phyloP scores from a whole-genome alignment of 2,113 vertebrate genomes.

The Vulpes vulpes region DNA sequence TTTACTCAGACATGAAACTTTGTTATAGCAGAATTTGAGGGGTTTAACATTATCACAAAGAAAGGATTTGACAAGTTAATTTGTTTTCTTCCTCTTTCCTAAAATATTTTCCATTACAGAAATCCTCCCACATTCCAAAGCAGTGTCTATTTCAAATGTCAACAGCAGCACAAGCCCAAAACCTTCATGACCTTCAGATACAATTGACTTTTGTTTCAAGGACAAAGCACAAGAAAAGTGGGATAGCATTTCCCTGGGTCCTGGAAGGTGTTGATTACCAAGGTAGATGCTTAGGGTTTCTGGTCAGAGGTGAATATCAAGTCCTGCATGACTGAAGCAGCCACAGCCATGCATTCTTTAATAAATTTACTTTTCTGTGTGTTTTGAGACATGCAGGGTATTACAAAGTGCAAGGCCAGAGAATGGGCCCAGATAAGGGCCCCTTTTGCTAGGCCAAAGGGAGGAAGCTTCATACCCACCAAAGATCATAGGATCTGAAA shows the following conservation, averaged over 20 bases:
- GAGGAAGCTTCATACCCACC: not conserved
- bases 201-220: conserved; percentile 69
- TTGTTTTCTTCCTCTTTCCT: conserved; percentile 20
- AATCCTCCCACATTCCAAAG: not conserved
- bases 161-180: conserved; percentile 8
- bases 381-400: not conserved
- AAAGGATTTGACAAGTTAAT: conserved; percentile 26
- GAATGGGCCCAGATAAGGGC: not conserved
- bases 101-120: conserved; percentile 17
- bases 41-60: conserved; percentile 12
- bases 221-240: conserved; percentile 14
- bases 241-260: conserved; percentile 5
- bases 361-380: not conserved
- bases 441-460: not conserved
- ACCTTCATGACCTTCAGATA: conserved; percentile 40
- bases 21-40: not conserved
- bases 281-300: conserved; percentile 38
- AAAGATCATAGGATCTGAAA: not conserved
- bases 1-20: not conserved
- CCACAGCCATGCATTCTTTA: not conserved
- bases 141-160: conserved; percentile 51
- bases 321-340: not conserved
- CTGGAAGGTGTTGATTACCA: conserved; percentile 55
- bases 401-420: not conserved
- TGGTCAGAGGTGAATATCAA: not conserved